Conservation (phyloP, 2,797 vertebrate genomes). For the Takifugu rubripes region DNA sequence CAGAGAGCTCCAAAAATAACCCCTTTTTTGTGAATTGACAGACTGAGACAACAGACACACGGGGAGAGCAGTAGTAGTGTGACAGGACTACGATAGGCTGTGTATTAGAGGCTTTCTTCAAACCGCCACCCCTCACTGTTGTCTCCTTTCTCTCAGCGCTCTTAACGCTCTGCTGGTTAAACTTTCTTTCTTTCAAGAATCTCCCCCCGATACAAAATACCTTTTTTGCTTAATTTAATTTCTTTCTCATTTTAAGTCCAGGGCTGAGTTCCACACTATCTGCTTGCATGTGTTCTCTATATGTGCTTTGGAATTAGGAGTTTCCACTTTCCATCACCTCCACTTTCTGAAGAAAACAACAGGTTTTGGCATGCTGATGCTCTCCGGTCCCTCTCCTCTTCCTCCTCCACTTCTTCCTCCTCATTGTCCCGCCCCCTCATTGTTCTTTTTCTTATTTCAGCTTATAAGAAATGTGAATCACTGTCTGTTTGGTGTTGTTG, state of each 20-base stretch:
- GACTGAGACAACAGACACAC: conserved; percentile 35
- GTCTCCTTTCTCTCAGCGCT: background rate
- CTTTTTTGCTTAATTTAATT: too few species aligned
- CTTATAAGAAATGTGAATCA: background rate
- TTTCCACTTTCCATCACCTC: too few species aligned
- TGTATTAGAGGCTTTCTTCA: too few species aligned
- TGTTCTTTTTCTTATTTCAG: background rate
- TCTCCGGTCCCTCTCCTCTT: background rate
- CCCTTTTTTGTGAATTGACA: conserved; percentile 55
- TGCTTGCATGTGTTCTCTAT: conserved; percentile 11
- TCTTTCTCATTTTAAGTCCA: conserved; percentile 10
- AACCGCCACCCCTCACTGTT: background rate
- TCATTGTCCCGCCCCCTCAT: background rate
- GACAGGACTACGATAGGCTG: too few species aligned
- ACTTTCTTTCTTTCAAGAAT: conserved; percentile 12
- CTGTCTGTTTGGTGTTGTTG: background rate
- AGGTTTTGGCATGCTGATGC: background rate
- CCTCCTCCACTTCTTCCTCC: background rate
- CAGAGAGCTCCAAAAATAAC: conserved; percentile 67
- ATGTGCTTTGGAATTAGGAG: too few species aligned
- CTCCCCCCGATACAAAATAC: conserved; percentile 11
- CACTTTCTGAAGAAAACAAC: too few species aligned
- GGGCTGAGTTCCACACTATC: conserved; percentile 22
- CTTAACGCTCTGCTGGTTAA: conserved; percentile 11
- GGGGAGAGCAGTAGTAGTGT: conserved; percentile 24